Evolutionary conservation across 2,113 vertebrate genomes (phyloP).

Genomic region (Tapirus terrestris): DNA sequence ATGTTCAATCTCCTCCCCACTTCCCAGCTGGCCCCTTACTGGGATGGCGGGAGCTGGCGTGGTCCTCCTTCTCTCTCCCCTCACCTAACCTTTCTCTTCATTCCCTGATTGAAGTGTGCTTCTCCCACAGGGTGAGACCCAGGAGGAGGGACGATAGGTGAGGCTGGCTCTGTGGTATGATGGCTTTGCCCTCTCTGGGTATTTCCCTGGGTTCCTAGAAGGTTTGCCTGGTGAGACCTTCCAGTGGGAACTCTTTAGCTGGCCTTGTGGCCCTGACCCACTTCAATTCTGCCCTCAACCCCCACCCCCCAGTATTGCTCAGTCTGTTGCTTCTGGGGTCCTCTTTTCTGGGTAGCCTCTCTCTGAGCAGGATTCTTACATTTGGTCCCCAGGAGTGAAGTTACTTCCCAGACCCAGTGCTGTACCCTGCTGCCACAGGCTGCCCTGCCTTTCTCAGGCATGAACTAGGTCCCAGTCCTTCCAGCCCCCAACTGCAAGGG

Average conservation of each 20-base stretch:
- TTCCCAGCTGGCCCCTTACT: background rate
- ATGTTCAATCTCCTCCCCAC: fast-evolving
- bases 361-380: background rate
- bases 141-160: background rate
- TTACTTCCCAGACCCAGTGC: background rate
- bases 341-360: background rate
- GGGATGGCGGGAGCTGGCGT: background rate
- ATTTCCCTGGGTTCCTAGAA: background rate
- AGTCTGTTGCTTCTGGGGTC: background rate
- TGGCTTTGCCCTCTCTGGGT: background rate
- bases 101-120: background rate
- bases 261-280: background rate
- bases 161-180: background rate
- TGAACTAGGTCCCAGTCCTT: background rate
- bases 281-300: background rate
- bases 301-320: background rate
- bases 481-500: too few relatives aligned
- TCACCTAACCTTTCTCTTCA: background rate
- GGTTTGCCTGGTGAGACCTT: background rate
- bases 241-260: background rate
- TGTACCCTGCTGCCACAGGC: background rate
- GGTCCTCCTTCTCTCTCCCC: background rate
- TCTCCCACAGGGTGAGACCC: background rate
- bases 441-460: background rate
- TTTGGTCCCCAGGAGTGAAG: background rate